Evolutionary conservation across 2,888 invertebrate genomes (phyloP).

Genomic region (Mythimna lalbum): DNA sequence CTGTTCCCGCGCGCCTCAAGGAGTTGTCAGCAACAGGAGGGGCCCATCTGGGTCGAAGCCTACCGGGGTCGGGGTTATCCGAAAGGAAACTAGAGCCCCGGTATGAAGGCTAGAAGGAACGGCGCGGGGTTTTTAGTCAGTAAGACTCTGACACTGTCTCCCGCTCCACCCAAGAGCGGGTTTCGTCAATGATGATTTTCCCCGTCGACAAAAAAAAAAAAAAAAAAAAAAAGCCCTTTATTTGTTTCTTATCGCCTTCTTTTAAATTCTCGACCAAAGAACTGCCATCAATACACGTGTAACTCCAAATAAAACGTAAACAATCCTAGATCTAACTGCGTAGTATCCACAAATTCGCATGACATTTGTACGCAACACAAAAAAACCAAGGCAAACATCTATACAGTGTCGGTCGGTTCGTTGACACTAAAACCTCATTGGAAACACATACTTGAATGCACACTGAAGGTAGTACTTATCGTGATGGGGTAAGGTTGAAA

Average conservation of each 20-base stretch:
- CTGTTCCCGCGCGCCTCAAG: too few relatives aligned
- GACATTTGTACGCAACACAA: slow-evolving; percentile 38
- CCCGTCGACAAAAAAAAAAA: too few relatives aligned
- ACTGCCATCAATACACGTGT: slow-evolving; percentile 8
- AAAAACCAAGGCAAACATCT: slow-evolving; percentile 64
- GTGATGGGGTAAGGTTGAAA: slow-evolving; percentile 47
- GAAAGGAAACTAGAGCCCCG: too few relatives aligned
- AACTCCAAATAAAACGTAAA: slow-evolving; percentile 18
- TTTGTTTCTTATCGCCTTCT: slow-evolving; percentile 13
- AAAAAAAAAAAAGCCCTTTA: too few relatives aligned
- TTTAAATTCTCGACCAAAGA: slow-evolving; percentile 17
- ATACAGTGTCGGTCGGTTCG: slow-evolving; percentile 57
- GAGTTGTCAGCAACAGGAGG: too few relatives aligned
- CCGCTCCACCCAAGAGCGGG: too few relatives aligned
- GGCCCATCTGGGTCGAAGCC: too few relatives aligned
- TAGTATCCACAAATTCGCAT: slow-evolving; percentile 45
- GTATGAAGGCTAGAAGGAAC: too few relatives aligned
- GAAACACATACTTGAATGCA: slow-evolving; percentile 51
- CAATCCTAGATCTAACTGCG: slow-evolving; percentile 47
- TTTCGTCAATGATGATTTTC: too few relatives aligned
- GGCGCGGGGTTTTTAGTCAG: too few relatives aligned
- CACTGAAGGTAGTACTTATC: slow-evolving; percentile 38
- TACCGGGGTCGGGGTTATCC: too few relatives aligned
- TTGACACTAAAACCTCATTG: slow-evolving; percentile 70
- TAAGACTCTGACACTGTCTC: too few relatives aligned